Percentiles rank a stretch among this genome's conserved stretches.
Evolutionary conservation across 2,888 invertebrate genomes (phyloP).

Genomic region (Ophraella communa): DNA sequence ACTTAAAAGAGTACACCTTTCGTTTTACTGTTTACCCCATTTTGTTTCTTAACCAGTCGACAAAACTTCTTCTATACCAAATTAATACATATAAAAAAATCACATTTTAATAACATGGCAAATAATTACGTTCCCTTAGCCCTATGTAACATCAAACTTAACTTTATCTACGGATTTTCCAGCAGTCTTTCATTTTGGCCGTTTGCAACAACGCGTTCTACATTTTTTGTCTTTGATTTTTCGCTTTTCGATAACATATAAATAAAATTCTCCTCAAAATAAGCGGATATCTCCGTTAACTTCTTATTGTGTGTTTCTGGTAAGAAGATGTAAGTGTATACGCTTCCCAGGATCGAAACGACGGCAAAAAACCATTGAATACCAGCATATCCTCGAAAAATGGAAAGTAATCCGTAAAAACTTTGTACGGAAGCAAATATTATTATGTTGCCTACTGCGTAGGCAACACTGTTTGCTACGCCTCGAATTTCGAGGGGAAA

Average conservation of each 20-base stretch:
- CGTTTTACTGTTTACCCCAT: too few species aligned
- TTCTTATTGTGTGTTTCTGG: conserved; percentile 63
- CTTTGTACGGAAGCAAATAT: conserved; percentile 67
- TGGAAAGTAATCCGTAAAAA: conserved; percentile 55
- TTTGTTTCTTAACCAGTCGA: too few species aligned
- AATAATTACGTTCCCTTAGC: too few species aligned
- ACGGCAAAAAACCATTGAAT: conserved; percentile 66
- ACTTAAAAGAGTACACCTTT: too few species aligned
- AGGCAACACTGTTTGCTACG: conserved; percentile 65
- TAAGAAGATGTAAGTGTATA: conserved; percentile 60
- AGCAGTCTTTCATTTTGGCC: conserved; percentile 43
- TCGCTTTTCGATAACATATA: conserved; percentile 44
- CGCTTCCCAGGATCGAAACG: conserved; percentile 56
- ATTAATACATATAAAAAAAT: too few species aligned
- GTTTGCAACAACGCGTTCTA: conserved; percentile 35
- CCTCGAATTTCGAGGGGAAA: conserved; percentile 69
- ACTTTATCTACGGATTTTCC: conserved; percentile 16
- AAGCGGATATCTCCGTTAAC: conserved; percentile 61
- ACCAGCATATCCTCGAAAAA: conserved; percentile 60
- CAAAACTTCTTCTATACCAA: too few species aligned
- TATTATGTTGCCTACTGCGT: conserved; percentile 64
- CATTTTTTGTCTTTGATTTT: conserved; percentile 8
- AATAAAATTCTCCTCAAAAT: conserved; percentile 58
- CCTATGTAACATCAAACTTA: too few species aligned
- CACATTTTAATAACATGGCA: too few species aligned